A percentile compares a stretch with the other conserved stretches of the same genome.
phyloP scores from a whole-genome alignment of 1,140 invertebrate genomes.

The Drosophila malerkotliana region DNA sequence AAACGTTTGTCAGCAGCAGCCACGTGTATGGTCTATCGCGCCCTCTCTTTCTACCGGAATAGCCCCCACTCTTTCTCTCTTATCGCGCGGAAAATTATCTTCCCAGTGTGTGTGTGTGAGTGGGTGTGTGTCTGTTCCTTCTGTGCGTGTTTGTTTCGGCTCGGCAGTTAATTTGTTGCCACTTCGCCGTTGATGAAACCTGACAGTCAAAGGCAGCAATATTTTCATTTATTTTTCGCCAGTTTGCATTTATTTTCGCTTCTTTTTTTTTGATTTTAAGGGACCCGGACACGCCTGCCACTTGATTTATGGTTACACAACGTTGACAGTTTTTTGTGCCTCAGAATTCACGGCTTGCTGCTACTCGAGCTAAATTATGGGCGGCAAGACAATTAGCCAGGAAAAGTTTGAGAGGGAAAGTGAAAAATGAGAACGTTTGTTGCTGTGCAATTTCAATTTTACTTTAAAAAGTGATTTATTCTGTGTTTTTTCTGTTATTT shows the following conservation, averaged over 20 bases:
- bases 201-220: slow-evolving; percentile 42
- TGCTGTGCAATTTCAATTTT: slow-evolving; percentile 10
- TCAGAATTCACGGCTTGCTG: slow-evolving; percentile 28
- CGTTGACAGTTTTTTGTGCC: slow-evolving; percentile 43
- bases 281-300: slow-evolving; percentile 44
- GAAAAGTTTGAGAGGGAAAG: slow-evolving; percentile 16
- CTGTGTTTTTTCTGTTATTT: neutral
- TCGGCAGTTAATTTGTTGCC: slow-evolving; percentile 62
- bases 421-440: slow-evolving; percentile 54
- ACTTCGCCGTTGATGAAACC: slow-evolving; percentile 53
- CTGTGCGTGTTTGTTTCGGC: slow-evolving; percentile 18
- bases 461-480: neutral
- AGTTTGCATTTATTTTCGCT: slow-evolving; percentile 8
- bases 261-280: slow-evolving; percentile 5
- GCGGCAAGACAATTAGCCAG: slow-evolving; percentile 36
- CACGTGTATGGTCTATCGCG: slow-evolving; percentile 22
- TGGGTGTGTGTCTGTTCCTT: neutral
- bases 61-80: slow-evolving; percentile 16
- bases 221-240: slow-evolving; percentile 20
- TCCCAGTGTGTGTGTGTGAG: slow-evolving; percentile 4
- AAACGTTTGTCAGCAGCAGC: slow-evolving; percentile 50
- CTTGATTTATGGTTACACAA: slow-evolving; percentile 74
- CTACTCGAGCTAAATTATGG: slow-evolving; percentile 56
- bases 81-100: slow-evolving; percentile 52
- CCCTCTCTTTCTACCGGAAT: neutral